Conservation (phyloP, 2,888 invertebrate species). For the Cataglyphis altisquamis region DNA sequence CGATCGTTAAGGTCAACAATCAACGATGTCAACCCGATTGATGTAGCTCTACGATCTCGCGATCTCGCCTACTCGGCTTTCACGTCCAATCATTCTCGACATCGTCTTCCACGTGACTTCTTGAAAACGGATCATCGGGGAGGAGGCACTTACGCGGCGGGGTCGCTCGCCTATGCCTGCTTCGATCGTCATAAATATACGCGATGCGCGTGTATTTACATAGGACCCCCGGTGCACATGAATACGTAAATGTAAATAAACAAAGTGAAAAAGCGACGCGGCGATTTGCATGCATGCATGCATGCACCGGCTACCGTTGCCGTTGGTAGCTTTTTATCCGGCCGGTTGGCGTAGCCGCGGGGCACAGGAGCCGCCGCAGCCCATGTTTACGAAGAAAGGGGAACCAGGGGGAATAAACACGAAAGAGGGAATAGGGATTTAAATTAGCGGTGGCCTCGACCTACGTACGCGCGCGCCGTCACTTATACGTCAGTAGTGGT, state of each 20-base stretch:
- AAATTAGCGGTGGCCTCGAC: conserved; percentile 62
- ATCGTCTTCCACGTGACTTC: conserved; percentile 30
- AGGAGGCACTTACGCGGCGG: conserved; percentile 35
- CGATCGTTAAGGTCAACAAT: conserved; percentile 27
- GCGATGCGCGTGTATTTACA: conserved; percentile 57
- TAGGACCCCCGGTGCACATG: conserved; percentile 57
- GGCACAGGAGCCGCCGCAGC: conserved; percentile 30
- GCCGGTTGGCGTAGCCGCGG: conserved; percentile 45
- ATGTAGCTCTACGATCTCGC: conserved; percentile 6
- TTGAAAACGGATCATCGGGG: conserved; percentile 56
- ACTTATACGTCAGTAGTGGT: background rate
- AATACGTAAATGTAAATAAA: conserved; percentile 62
- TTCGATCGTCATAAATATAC: conserved; percentile 50
- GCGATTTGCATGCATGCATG: conserved; percentile 67
- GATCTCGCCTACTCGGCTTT: conserved; percentile 42
- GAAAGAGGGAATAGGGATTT: conserved; percentile 58
- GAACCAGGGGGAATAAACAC: conserved; percentile 1
- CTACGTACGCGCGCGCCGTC: conserved; percentile 45
- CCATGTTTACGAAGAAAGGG: conserved; percentile 58
- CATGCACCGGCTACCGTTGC: conserved; percentile 56
- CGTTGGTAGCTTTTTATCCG: conserved; percentile 50
- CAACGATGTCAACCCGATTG: conserved; percentile 39
- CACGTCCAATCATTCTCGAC: conserved; percentile 35
- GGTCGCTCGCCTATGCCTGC: conserved; percentile 22
- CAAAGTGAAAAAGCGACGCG: conserved; percentile 46